Base-by-base conservation (phyloP, 92 coral and sea anemone genomes). In the Isaurus tuberculatus region DNA sequence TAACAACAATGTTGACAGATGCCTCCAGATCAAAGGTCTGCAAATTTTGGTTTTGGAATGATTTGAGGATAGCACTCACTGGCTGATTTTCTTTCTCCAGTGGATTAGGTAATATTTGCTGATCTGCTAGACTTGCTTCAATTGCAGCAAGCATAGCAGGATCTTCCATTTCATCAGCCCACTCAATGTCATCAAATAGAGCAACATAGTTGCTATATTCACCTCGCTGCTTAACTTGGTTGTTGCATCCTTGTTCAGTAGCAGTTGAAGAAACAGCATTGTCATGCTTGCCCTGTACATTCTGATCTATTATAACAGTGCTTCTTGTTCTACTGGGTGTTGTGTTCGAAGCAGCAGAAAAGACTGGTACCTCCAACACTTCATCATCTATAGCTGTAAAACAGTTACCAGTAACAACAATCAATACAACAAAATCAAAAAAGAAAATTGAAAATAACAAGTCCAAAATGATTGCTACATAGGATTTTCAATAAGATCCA, bases 111-210 rank as follows among this genome's bases (percentile, higher is more conserved):
- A 65, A 4, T 34, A 44, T 31, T 43, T 73, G 42, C 32, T 73
- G 88, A 14, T 84, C 83, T 34, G 25, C 32, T 15, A 73, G 65
- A 63, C 68, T 73, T 72, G 88, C 87, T 57, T 49, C 70, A 73
- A 73, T 32, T 19, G 88, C 88, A 72, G 87, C 82, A 84, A 84
- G 66, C 46, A 83, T 25, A 33, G 40, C 87, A 26, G 87, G 61
- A 40, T 72, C 72, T 46, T 70, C 58, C 44, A 28, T 32, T 15
- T 66, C 72, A 17, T 66, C 72, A 66, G 19, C 71, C 71, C 40
- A 65, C 40, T 66, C 72, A 14, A 66, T 31, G 44, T 66, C 72
- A 66, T 66, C 49, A 19, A 68, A 66, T 66, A 31, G 31, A 19
- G 72, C 72, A 66, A 66, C 72, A 66, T 66, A 65, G 22, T 65